A percentile compares a stretch with the other conserved stretches of the same genome.
Conservation (phyloP, 2,113 vertebrate genomes). For the Myiozetetes cayanensis region DNA sequence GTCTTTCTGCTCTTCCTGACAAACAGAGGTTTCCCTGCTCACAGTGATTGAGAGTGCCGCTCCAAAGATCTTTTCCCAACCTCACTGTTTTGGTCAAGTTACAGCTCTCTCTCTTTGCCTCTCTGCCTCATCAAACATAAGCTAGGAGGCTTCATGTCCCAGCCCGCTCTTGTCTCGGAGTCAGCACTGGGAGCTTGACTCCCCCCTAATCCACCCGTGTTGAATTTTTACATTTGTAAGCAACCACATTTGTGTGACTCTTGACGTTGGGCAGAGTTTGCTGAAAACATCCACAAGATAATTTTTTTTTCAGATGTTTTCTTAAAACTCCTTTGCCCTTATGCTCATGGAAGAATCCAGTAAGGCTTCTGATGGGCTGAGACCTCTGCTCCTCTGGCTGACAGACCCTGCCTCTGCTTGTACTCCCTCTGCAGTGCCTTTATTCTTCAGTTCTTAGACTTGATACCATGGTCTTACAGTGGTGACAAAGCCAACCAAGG, state of each 20-base stretch:
- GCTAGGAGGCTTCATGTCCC: background rate
- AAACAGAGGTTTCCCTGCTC: background rate
- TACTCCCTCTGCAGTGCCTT: background rate
- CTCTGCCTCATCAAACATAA: background rate
- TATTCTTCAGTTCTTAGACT: background rate
- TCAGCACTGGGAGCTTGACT: fast-evolving
- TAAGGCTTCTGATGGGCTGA: background rate
- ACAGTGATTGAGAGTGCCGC: background rate
- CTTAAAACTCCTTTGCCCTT: background rate
- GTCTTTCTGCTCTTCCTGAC: background rate
- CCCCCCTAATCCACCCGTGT: background rate
- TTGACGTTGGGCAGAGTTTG: fast-evolving
- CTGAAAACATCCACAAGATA: background rate
- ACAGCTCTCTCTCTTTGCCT: background rate
- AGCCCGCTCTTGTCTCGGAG: background rate
- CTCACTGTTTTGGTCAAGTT: background rate
- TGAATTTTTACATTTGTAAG: background rate
- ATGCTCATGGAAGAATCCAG: background rate
- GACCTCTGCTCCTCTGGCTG: background rate
- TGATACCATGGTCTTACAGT: background rate
- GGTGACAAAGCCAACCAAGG: background rate
- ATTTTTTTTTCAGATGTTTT: background rate
- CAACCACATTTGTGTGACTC: background rate
- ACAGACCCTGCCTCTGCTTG: background rate
- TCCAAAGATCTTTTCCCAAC: background rate